These are phyloP conservation scores for Distichodus sexfasciatus DNA, from an alignment of 2,797 vertebrate species.

Conservation along the genomic window DNA sequence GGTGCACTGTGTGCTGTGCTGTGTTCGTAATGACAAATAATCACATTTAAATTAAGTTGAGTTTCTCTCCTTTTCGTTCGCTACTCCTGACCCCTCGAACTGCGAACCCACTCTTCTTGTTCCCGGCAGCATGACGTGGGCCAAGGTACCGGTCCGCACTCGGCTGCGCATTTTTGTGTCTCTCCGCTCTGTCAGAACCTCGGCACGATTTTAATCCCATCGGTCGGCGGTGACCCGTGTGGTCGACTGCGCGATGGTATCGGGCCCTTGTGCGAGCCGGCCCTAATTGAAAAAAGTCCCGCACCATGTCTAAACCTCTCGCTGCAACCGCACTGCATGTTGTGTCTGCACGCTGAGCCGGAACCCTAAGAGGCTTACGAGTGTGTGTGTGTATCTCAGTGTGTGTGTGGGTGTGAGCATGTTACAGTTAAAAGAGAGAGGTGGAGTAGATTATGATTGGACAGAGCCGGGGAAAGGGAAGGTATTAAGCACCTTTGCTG, in stretches of 20 bases:
- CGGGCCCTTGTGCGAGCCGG: conserved; percentile 62
- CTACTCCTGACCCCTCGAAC: too few species aligned
- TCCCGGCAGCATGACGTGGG: too few species aligned
- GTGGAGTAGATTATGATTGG: conserved; percentile 44
- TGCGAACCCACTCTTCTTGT: too few species aligned
- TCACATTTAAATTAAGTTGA: too few species aligned
- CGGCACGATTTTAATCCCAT: conserved; percentile 63
- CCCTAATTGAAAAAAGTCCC: conserved; percentile 75
- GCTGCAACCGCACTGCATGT: conserved; percentile 62
- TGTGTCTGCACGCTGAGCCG: conserved; percentile 65
- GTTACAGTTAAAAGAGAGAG: conserved; percentile 45
- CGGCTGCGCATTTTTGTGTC: conserved; percentile 42
- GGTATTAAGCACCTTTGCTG: conserved; percentile 66
- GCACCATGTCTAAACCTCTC: conserved; percentile 75
- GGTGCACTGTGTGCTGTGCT: too few species aligned
- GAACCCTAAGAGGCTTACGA: conserved; percentile 72
- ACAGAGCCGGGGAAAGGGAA: conserved; percentile 35
- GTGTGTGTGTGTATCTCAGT: conserved; percentile 21
- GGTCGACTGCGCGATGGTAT: conserved; percentile 64
- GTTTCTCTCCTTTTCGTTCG: too few species aligned
- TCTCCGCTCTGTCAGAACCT: conserved; percentile 50
- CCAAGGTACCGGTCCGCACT: conserved; percentile 12
- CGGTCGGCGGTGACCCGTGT: conserved; percentile 67
- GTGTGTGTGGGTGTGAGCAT: not conserved
- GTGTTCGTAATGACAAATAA: too few species aligned